Percentiles rank a stretch among this genome's conserved stretches.
Evolutionary conservation across 2,797 vertebrate species (phyloP).

Genomic region (Limnodromus scolopaceus): DNA sequence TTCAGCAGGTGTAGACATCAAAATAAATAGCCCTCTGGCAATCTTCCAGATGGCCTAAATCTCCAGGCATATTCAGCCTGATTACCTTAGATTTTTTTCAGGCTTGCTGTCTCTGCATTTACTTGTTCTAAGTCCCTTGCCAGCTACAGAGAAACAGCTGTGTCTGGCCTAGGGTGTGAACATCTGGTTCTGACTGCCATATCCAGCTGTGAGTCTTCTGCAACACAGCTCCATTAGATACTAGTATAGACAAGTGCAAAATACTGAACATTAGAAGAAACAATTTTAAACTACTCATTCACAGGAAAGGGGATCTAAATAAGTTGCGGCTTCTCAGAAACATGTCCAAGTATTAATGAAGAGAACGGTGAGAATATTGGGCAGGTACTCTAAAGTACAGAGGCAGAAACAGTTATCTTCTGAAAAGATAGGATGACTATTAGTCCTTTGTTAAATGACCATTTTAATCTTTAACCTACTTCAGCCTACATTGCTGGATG

Average conservation of each 20-base stretch:
- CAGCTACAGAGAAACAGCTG: conserved; percentile 57
- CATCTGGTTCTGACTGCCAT: conserved; percentile 50
- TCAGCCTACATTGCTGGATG: not conserved
- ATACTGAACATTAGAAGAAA: not conserved
- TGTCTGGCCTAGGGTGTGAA: conserved; percentile 60
- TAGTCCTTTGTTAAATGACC: not conserved
- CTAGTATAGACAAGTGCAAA: conserved; percentile 37
- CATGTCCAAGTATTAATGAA: not conserved
- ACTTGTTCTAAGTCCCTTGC: conserved; percentile 63
- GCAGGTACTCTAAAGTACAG: not conserved
- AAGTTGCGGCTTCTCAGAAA: not conserved
- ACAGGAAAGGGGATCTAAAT: not conserved
- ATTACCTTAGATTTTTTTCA: conserved; percentile 53
- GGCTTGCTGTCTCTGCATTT: conserved; percentile 54
- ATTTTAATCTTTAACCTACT: not conserved
- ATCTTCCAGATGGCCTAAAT: conserved; percentile 63
- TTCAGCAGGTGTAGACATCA: conserved; percentile 66
- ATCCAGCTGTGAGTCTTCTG: conserved; percentile 58
- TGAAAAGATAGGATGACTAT: not conserved
- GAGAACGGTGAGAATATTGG: not conserved
- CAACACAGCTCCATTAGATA: conserved; percentile 10
- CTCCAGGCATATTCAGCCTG: conserved; percentile 67
- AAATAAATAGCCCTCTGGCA: conserved; percentile 58
- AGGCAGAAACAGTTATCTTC: not conserved
- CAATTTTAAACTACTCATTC: not conserved